Percentiles rank a stretch among this genome's conserved stretches.
Conservation (phyloP, 1,140 invertebrate genomes). For the Venustaconcha ellipsiformis region DNA sequence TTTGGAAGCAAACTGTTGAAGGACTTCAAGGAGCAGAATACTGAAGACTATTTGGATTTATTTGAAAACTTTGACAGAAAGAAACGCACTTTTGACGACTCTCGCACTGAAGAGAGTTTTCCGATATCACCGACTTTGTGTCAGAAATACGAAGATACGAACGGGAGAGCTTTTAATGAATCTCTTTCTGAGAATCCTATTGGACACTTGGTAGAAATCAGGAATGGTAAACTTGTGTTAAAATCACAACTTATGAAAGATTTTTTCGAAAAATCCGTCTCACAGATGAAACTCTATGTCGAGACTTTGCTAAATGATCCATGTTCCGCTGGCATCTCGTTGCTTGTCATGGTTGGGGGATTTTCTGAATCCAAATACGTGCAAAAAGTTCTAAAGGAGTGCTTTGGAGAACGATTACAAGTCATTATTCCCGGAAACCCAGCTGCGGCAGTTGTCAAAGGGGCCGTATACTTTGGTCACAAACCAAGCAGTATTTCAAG, state of each 20-base stretch:
- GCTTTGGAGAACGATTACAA: conserved; percentile 2
- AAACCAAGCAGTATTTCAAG: conserved; percentile 6
- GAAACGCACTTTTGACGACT: conserved; percentile 18
- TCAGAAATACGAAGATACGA: conserved; percentile 7
- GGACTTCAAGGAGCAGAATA: conserved; percentile 9
- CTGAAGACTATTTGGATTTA: conserved; percentile 20
- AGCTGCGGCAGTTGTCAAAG: conserved; percentile 3
- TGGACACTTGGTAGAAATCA: conserved; percentile 1
- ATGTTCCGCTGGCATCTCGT: no score
- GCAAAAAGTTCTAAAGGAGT: conserved; percentile 4
- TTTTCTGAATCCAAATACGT: conserved; percentile 10
- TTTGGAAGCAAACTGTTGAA: conserved; percentile 3
- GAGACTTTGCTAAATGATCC: no score
- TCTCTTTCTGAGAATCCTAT: neutral
- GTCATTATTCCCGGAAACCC: conserved; percentile 13
- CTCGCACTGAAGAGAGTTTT: neutral
- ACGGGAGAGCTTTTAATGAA: conserved; percentile 4
- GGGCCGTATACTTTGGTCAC: conserved; percentile 15
- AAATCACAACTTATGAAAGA: neutral
- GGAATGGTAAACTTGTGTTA: conserved; percentile 7
- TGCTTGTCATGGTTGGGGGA: conserved; percentile 16
- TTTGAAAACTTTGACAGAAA: conserved; percentile 24
- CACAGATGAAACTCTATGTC: neutral
- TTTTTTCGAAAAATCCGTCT: conserved; percentile 4
- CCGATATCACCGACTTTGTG: neutral